Conservation (phyloP, 2,888 invertebrate species). For the Stegophylla sp. region DNA sequence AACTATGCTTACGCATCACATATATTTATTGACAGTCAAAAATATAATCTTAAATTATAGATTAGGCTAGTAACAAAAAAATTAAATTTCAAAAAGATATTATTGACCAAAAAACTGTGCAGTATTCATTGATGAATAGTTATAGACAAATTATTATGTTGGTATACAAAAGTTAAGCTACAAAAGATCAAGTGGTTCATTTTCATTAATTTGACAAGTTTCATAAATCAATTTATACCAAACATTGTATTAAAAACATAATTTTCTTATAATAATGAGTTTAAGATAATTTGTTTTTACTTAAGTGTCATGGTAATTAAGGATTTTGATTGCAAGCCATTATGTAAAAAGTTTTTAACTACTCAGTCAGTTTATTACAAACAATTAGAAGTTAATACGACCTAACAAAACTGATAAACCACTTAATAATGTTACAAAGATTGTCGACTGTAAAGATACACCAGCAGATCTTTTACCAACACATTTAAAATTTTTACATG, state of each 20-base stretch:
- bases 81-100: not conserved
- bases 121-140: not conserved
- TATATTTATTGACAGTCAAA: not conserved
- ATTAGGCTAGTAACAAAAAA: too few species aligned
- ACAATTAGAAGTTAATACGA: conserved; percentile 24
- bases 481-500: conserved; percentile 68
- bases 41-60: not conserved
- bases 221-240: not conserved
- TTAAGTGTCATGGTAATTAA: conserved; percentile 2
- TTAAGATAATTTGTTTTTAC: not conserved
- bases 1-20: not conserved
- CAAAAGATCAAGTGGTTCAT: too few species aligned
- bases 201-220: not conserved
- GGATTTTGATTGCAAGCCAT: conserved; percentile 46
- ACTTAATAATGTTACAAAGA: conserved; percentile 25
- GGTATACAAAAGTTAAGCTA: not conserved
- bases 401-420: conserved; percentile 24
- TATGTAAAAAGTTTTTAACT: conserved; percentile 3
- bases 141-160: not conserved
- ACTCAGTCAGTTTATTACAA: not conserved
- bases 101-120: not conserved
- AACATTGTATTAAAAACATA: not conserved
- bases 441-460: conserved; percentile 7
- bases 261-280: not conserved
- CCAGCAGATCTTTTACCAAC: not conserved